Evolutionary conservation across 2,797 vertebrate genomes (phyloP), one percentile per base, ranked within the genome.

Genomic region (Enteromius thamalakanensis): DNA sequence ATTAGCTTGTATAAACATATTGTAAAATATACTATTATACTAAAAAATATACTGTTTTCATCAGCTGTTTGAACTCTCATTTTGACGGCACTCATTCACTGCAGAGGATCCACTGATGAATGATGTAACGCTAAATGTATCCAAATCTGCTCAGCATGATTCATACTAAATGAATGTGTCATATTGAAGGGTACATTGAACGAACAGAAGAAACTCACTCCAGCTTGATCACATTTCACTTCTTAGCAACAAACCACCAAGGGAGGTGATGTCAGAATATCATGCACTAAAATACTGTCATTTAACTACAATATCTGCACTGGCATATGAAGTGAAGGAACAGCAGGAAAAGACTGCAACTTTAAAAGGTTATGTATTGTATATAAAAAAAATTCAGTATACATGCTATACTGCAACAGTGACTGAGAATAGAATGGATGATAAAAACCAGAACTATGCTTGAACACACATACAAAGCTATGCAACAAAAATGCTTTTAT

Each of bases 401-500:
- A 68, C n/a, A 68, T 29, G 26, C 5, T 55, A n/a, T 11, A 75
- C 19, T 75, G 32, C 51, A 23, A 5, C 21, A 23, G 32, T 11
- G 2, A 10, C 47, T n/a, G 71, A 34, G 49, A 74, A 55, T 37
- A 26, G 23, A 64, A n/a, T 9, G 32, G 34, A 76, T n/a, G 53
- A 60, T 60, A 76, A 58, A 76, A 34, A 58, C 12, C 69, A 49
- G 29, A 32, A 60, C 55, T 77, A 64, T 21, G 6, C 64, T 65
- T 79, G 64, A 64, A 71, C 64, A 72, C 51, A 47, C 74, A 47
- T n/a, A 82, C 67, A 76, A 76, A 75, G 10, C 76, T 51, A 60
- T 53, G 51, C 32, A 83, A 79, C 55, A 78, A 81, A 85, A 69
- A 65, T 45, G 76, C 55, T 83, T 85, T 78, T 79, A 84, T 84